Evolutionary conservation across 2,888 invertebrate genomes (phyloP), one percentile per base, ranked within the genome.

Genomic region (Cheilosia vernalis): DNA sequence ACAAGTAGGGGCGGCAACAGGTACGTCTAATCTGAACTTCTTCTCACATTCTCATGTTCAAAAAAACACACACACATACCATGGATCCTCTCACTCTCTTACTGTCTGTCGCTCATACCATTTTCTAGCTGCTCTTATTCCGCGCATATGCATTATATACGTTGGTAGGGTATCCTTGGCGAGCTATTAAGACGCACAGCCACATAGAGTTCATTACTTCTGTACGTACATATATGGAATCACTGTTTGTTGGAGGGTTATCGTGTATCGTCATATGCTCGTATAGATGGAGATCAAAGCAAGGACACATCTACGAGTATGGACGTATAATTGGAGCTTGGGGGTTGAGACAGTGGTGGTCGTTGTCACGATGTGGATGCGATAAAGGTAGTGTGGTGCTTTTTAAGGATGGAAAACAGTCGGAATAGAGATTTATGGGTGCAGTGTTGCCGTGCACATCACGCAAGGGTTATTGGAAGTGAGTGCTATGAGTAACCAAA

Each of bases 1-100:
- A 89, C 90, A 91, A 88, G 89, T 91, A 67, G 89, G 90, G 88
- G 91, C 90, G 87, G 90, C 91, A 90, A 91, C 92, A 92, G 92
- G 92, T 92, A 92, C 89, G 91, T 91, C 83, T 81, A 86, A 42
- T 74, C 81, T 58, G 64, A 81, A 77, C 69, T 81, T 70, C 69
- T 78, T 70, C 80, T 69, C 76, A 66, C 63, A 79, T 79, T 66
- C 70, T 77, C 70, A 58, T 79, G 67, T 40, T 56, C 53, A 21
- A 67, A 58, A 70, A 60, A 44, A 72, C 73, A 87, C 67, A 63
- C 56, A 78, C 72, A 61, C 60, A 56, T 27, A 49, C 42, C 44
- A 64, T 42, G 53, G 9, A 17, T 30, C 27, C 27, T 37, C 27
- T 73, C 27, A 72, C 27, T 51, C 40, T 74, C 55, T 63, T 64